phyloP scores from a whole-genome alignment of 2,113 vertebrate species.

The Lycaon pictus region DNA sequence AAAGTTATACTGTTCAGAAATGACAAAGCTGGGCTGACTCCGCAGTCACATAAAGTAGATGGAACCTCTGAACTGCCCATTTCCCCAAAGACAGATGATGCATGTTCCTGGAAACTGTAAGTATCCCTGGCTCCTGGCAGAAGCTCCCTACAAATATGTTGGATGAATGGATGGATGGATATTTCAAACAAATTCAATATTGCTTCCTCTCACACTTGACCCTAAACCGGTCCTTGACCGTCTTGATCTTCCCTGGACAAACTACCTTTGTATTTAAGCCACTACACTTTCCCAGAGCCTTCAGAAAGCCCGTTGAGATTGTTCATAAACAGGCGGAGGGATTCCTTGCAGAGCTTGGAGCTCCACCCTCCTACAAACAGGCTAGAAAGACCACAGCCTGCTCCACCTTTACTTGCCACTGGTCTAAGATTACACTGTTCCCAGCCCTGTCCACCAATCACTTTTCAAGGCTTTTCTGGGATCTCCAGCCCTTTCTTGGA shows the following conservation, averaged over 20 bases:
- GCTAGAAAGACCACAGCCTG: neutral
- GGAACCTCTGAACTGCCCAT: neutral
- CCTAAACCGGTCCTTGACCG: neutral
- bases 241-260: neutral
- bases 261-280: neutral
- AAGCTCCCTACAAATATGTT: neutral
- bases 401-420: neutral
- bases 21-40: neutral
- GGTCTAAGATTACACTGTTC: neutral
- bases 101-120: neutral
- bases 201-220: slow-evolving; percentile 33
- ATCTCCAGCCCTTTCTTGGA: neutral
- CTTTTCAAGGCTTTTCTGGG: neutral
- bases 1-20: slow-evolving; percentile 6
- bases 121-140: neutral
- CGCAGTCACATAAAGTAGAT: neutral
- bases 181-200: neutral
- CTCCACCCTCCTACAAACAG: neutral
- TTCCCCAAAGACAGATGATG: neutral
- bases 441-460: neutral
- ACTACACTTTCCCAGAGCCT: neutral
- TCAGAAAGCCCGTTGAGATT: neutral
- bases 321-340: neutral
- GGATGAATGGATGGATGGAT: neutral
- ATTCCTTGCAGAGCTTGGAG: neutral